Evolutionary conservation across 2,888 invertebrate genomes (phyloP).

Genomic region (Noctua fimbriata): DNA sequence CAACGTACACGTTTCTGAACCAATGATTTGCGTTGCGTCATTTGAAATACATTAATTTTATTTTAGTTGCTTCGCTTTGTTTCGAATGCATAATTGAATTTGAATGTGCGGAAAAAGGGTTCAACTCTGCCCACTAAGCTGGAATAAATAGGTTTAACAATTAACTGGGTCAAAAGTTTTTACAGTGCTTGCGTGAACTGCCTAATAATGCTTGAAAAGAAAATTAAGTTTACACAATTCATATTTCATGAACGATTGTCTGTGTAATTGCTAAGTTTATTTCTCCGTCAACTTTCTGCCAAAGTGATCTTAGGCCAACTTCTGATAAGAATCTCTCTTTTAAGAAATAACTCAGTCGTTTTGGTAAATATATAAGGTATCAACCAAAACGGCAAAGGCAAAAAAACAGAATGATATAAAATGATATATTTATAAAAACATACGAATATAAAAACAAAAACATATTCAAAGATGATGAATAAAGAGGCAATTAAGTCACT

Average conservation of each 20-base stretch:
- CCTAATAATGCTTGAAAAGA: constrained; percentile 10
- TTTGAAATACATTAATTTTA: constrained; percentile 67
- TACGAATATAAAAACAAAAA: not conserved
- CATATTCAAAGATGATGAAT: not conserved
- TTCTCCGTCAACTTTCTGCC: constrained; percentile 13
- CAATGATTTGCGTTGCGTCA: constrained; percentile 66
- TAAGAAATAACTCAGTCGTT: constrained; percentile 4
- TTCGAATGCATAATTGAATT: constrained; percentile 46
- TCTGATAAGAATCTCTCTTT: constrained; percentile 20
- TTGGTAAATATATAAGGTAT: not conserved
- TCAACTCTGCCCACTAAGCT: constrained; percentile 32
- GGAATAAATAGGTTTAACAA: constrained; percentile 42
- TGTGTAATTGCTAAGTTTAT: constrained; percentile 32
- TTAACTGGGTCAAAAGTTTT: constrained; percentile 44
- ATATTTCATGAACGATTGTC: constrained; percentile 24
- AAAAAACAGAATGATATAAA: not conserved
- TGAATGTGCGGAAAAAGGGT: constrained; percentile 31
- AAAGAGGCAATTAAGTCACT: constrained; percentile 11
- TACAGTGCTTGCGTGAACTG: constrained; percentile 18
- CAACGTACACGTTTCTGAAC: constrained; percentile 52
- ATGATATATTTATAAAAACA: not conserved
- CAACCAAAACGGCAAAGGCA: not conserved
- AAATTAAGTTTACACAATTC: constrained; percentile 20
- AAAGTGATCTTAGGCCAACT: constrained; percentile 16
- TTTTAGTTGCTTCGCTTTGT: constrained; percentile 56